A percentile compares a stretch with the other conserved stretches of the same genome.
These are phyloP conservation scores for Alectura lathami DNA, from an alignment of 2,113 vertebrate species.

Conservation along the genomic window DNA sequence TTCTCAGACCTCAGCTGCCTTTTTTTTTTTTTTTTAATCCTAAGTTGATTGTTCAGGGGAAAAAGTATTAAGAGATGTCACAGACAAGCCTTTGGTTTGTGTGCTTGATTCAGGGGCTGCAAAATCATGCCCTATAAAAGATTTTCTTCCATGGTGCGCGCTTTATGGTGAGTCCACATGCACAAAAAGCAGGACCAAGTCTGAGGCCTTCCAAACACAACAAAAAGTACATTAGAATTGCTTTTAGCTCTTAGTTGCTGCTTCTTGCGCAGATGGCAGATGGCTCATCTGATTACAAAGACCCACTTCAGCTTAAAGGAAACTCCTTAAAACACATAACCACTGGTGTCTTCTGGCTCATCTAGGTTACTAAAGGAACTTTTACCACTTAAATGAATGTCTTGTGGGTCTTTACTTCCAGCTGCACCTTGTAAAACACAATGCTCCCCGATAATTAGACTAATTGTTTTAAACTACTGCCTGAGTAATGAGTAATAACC, in stretches of 20 bases:
- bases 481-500: background rate
- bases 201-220: background rate
- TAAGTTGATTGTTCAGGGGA: background rate
- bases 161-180: background rate
- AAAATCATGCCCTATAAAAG: background rate
- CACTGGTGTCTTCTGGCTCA: conserved; percentile 19
- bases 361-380: background rate
- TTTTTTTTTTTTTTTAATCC: background rate
- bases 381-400: conserved; percentile 16
- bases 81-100: background rate
- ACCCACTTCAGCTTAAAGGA: conserved; percentile 17
- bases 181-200: background rate
- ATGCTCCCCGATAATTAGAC: background rate
- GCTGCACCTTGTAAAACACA: conserved; percentile 26
- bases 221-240: background rate
- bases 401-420: background rate
- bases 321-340: conserved; percentile 1
- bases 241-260: no score
- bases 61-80: background rate
- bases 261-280: background rate
- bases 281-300: conserved; percentile 38
- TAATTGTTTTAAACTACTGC: conserved; percentile 45
- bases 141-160: background rate
- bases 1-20: background rate
- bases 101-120: background rate